Percentiles rank a stretch among this genome's conserved stretches.
phyloP scores from a whole-genome alignment of 1,140 invertebrate genomes.

The Ceratina australensis region DNA sequence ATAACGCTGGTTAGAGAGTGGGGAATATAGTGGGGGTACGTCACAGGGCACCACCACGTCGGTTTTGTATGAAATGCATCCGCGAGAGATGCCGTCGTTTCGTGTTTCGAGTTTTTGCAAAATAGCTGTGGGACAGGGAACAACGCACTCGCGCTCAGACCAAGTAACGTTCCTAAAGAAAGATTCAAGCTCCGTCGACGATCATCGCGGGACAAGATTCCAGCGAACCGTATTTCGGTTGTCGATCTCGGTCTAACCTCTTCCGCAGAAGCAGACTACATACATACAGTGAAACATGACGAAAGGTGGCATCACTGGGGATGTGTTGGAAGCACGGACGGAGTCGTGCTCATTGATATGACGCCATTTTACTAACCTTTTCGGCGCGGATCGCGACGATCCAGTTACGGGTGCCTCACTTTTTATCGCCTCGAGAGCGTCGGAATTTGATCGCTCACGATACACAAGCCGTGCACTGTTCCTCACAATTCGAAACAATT shows the following conservation, averaged over 20 bases:
- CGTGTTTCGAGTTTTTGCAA: slow-evolving; percentile 42
- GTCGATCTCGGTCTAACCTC: slow-evolving; percentile 61
- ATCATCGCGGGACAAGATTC: background rate
- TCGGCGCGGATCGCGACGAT: slow-evolving; percentile 71
- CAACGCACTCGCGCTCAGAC: slow-evolving; percentile 24
- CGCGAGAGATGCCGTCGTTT: slow-evolving; percentile 57
- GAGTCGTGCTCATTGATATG: slow-evolving; percentile 70
- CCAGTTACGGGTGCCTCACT: slow-evolving; percentile 37
- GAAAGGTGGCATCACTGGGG: slow-evolving; percentile 74
- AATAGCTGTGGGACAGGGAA: slow-evolving; percentile 39
- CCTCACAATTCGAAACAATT: slow-evolving; percentile 14
- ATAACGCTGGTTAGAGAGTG: too few species aligned
- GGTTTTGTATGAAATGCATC: slow-evolving; percentile 51
- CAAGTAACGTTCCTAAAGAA: background rate
- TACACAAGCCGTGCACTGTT: background rate
- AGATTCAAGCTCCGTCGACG: background rate
- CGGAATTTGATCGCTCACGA: background rate
- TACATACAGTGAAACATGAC: slow-evolving; percentile 54
- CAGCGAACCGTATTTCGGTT: background rate
- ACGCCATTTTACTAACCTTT: slow-evolving; percentile 82
- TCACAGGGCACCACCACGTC: slow-evolving; percentile 14
- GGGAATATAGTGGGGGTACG: slow-evolving; percentile 26
- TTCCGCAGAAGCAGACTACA: slow-evolving; percentile 9
- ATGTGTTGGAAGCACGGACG: slow-evolving; percentile 66
- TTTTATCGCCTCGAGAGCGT: slow-evolving; percentile 23